A percentile compares a stretch with the other conserved stretches of the same genome.
Evolutionary conservation across 2,113 vertebrate genomes (phyloP).

Genomic region (Ammodytes marinus): DNA sequence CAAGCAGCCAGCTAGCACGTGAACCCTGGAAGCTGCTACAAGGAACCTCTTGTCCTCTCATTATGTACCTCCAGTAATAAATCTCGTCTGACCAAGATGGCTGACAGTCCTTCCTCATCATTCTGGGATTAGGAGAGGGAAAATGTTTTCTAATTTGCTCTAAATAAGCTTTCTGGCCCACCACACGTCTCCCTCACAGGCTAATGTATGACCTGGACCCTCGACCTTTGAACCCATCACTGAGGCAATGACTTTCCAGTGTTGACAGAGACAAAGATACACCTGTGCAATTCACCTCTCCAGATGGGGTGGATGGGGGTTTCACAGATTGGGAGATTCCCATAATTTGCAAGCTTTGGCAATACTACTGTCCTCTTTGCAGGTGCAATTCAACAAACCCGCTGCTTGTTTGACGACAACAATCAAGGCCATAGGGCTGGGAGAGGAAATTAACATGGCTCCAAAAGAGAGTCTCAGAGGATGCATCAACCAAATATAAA

Average conservation of each 20-base stretch:
- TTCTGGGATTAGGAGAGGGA: slow-evolving; percentile 56
- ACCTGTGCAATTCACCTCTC: slow-evolving; percentile 10
- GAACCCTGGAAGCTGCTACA: slow-evolving; percentile 40
- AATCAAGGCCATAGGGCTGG: slow-evolving; percentile 24
- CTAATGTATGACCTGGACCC: slow-evolving; percentile 28
- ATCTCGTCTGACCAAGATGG: slow-evolving; percentile 45
- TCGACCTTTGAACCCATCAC: slow-evolving; percentile 1
- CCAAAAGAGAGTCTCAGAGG: slow-evolving; percentile 58
- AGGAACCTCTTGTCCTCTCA: slow-evolving; percentile 56
- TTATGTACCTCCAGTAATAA: slow-evolving; percentile 40
- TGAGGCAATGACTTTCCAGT: slow-evolving; percentile 26
- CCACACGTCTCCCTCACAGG: slow-evolving; percentile 10
- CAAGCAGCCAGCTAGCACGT: slow-evolving; percentile 18
- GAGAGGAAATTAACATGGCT: slow-evolving; percentile 52
- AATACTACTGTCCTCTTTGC: background rate
- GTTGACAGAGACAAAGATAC: slow-evolving; percentile 38
- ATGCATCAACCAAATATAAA: slow-evolving; percentile 49
- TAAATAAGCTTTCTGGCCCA: slow-evolving; percentile 19
- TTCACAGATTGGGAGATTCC: slow-evolving; percentile 1
- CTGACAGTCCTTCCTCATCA: slow-evolving; percentile 26
- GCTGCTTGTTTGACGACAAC: slow-evolving; percentile 54
- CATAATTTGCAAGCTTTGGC: background rate
- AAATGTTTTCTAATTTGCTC: slow-evolving; percentile 49
- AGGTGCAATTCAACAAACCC: slow-evolving; percentile 35
- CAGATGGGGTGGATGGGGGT: too few relatives aligned